phyloP scores from a whole-genome alignment of 1,140 invertebrate species.

The Psix sp. region DNA sequence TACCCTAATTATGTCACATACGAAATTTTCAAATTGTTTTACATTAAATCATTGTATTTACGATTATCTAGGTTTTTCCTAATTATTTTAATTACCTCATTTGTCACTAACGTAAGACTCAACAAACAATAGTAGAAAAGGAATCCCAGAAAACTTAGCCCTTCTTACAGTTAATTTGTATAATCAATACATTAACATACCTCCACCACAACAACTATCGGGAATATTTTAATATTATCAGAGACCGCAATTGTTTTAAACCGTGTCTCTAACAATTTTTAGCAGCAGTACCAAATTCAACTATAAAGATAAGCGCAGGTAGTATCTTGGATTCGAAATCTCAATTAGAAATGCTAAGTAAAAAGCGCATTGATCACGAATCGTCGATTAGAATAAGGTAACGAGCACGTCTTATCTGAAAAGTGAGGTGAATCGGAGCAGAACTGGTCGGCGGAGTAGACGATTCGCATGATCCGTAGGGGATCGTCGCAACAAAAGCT shows the following conservation, averaged over 20 bases:
- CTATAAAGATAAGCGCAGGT: conserved; percentile 27
- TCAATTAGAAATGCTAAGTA: conserved; percentile 33
- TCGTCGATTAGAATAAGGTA: conserved; percentile 51
- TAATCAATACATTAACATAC: too few relatives aligned
- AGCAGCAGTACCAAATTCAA: not conserved
- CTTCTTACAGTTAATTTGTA: too few relatives aligned
- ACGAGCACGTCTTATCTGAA: conserved; percentile 52
- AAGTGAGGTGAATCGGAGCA: conserved; percentile 34
- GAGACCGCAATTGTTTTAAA: conserved; percentile 27
- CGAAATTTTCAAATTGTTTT: too few relatives aligned
- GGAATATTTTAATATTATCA: too few relatives aligned
- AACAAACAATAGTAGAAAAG: too few relatives aligned
- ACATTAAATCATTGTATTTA: too few relatives aligned
- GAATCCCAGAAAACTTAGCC: too few relatives aligned
- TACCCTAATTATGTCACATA: too few relatives aligned
- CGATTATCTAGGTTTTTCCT: too few relatives aligned
- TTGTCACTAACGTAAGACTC: too few relatives aligned
- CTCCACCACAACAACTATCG: too few relatives aligned
- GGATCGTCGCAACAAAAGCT: conserved; percentile 64
- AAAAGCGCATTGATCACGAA: conserved; percentile 58
- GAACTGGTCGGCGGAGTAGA: conserved; percentile 38
- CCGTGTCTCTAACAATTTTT: conserved; percentile 10
- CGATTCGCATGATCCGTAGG: conserved; percentile 59
- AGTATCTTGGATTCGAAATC: conserved; percentile 3
- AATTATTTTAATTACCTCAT: too few relatives aligned